Percentiles rank a stretch among this genome's conserved stretches.
Conservation (phyloP, 2,113 vertebrate genomes). For the Heterotis niloticus region DNA sequence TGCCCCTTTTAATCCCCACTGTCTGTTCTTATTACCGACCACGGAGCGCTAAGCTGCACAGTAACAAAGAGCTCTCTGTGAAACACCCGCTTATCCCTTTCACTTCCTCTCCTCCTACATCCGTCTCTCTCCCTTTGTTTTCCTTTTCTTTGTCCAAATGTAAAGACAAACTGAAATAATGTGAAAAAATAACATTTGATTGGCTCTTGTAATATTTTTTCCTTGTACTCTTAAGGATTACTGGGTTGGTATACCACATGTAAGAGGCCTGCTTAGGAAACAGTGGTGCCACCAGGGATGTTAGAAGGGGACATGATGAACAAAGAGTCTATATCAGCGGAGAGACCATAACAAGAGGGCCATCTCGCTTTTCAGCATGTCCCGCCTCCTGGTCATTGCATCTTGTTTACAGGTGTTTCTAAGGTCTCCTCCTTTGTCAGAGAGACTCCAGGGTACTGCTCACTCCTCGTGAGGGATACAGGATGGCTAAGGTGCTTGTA, state of each 20-base stretch:
- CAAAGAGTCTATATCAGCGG: no score
- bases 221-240: not conserved
- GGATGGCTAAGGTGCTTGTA: no score
- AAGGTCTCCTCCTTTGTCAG: no score
- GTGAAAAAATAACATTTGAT: not conserved
- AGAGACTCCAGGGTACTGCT: no score
- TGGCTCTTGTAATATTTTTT: not conserved
- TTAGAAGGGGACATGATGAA: no score
- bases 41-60: not conserved
- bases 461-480: no score
- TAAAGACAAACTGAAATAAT: not conserved
- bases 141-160: not conserved
- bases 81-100: not conserved
- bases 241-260: not conserved
- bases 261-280: not conserved
- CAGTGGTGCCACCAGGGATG: no score
- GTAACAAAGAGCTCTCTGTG: not conserved
- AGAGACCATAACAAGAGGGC: no score
- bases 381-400: no score
- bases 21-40: constrained; percentile 4
- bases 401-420: no score
- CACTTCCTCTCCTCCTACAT: not conserved
- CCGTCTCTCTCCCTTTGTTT: not conserved
- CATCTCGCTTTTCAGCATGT: no score
- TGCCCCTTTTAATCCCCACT: not conserved